phyloP scores from a whole-genome alignment of 2,888 invertebrate species.

The Magallana nippona region DNA sequence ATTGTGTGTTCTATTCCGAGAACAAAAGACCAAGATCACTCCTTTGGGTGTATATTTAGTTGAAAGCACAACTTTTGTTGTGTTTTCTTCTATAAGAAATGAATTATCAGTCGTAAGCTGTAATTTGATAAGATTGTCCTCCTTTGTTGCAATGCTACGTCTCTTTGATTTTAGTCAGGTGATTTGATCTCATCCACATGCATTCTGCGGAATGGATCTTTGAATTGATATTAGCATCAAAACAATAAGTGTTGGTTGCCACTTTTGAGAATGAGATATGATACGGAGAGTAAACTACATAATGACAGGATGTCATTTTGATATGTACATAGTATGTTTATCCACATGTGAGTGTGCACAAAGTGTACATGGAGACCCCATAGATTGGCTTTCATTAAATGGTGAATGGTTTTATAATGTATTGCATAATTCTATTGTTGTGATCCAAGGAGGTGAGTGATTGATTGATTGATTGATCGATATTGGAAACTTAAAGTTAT shows the following conservation, averaged over 20 bases:
- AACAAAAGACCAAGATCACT: no score
- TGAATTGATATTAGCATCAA: not conserved
- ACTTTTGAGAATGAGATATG: not conserved
- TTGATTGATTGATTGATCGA: not conserved
- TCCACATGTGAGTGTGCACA: constrained; percentile 1
- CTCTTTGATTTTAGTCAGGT: constrained; percentile 30
- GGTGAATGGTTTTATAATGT: constrained; percentile 25
- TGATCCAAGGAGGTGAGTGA: not conserved
- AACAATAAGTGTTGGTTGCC: constrained; percentile 4
- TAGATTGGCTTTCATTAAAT: constrained; percentile 15
- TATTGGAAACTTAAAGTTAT: not conserved
- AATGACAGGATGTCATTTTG: constrained; percentile 6
- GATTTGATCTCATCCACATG: constrained; percentile 23
- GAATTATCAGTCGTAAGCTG: no score
- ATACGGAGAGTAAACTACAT: not conserved
- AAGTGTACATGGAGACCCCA: not conserved
- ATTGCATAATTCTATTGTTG: not conserved
- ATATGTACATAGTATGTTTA: constrained; percentile 20
- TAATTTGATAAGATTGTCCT: not conserved
- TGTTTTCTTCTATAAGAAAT: no score
- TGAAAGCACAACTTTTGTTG: no score
- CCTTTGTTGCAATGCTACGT: not conserved
- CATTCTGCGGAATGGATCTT: constrained; percentile 5
- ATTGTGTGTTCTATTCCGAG: no score
- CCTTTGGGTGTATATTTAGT: no score